Evolutionary conservation across 2,888 invertebrate species (phyloP).

Genomic region (Acronicta alni): DNA sequence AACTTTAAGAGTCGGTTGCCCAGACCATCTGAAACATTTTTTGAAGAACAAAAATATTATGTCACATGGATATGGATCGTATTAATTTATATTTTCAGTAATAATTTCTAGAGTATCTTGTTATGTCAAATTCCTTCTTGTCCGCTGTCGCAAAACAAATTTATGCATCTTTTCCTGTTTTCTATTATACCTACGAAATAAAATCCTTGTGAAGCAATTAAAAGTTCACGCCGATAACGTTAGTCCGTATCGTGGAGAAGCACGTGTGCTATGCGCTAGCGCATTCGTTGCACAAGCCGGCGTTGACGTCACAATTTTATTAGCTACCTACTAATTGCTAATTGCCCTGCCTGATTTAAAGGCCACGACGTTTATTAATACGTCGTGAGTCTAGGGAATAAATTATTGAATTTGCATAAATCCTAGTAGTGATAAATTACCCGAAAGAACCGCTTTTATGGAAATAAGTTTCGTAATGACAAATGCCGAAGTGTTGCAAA

Average conservation of each 20-base stretch:
- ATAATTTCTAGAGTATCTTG: no score
- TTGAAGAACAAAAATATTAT: no score
- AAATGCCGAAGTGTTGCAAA: not conserved
- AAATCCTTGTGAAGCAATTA: conserved; percentile 37
- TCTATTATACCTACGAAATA: not conserved
- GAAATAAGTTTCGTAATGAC: not conserved
- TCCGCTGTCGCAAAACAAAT: no score
- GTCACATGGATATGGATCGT: no score
- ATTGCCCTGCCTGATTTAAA: conserved; percentile 45
- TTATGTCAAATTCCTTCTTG: no score
- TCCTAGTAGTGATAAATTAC: not conserved
- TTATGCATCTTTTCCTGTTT: not conserved
- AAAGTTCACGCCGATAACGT: conserved; percentile 29
- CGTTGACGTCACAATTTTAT: conserved; percentile 32
- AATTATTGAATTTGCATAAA: not conserved
- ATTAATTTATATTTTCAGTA: no score
- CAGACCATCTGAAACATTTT: no score
- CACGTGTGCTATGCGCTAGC: conserved; percentile 33
- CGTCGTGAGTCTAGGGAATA: conserved; percentile 2
- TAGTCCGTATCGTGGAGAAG: conserved; percentile 12
- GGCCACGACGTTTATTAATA: conserved; percentile 25
- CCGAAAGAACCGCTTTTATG: not conserved
- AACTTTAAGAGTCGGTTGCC: no score
- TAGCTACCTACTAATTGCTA: conserved; percentile 36
- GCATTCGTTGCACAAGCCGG: conserved; percentile 41